Base-by-base conservation (phyloP, 2,888 invertebrate genomes). In the Mechanitis messenoides region DNA sequence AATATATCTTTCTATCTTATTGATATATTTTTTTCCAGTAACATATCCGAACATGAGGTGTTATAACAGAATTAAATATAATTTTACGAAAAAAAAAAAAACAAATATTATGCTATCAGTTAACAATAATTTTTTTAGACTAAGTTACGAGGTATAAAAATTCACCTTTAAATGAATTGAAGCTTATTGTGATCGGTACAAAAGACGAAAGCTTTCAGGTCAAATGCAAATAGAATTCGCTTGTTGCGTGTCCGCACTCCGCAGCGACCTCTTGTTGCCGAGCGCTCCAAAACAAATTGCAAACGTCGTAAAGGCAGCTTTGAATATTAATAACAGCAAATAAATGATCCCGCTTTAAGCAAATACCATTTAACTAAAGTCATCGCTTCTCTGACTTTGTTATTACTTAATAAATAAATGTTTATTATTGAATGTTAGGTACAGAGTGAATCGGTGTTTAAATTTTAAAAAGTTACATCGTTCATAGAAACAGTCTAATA, bases 171-270 rank as follows among this genome's bases (percentile, higher is more conserved):
- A 65, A 63, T 60, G 56, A 70, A 70, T 62, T 67, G 64, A 70
- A 67, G 60, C 64, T 64, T 61, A 71, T 69, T 69, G 68, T 71
- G 59, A 61, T 64, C 64, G 64, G 69, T 76, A 79, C 79, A 80
- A 79, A 79, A 80, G 79, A 71, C 70, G 77, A 72, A 68, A 74
- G 78, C 78, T 85, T 82, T 78, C 80, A 79, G 85, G 86, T 86
- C 84, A 85, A 82, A 86, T 87, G 85, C 80, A 85, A 87, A 85
- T 87, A 82, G 75, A 79, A 80, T 80, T 81, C 77, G 81, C 80
- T 80, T 79, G 83, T 85, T 81, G 85, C 84, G 83, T 85, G 84
- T 77, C 75, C 74, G 73, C 75, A 77, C 74, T 79, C 80, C 55
- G 38, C 12, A 31, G 69, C 70, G 69, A 73, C 69, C 76, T 80